phyloP scores from a whole-genome alignment of 2,113 vertebrate species.

The Plecturocebus donacophilus region DNA sequence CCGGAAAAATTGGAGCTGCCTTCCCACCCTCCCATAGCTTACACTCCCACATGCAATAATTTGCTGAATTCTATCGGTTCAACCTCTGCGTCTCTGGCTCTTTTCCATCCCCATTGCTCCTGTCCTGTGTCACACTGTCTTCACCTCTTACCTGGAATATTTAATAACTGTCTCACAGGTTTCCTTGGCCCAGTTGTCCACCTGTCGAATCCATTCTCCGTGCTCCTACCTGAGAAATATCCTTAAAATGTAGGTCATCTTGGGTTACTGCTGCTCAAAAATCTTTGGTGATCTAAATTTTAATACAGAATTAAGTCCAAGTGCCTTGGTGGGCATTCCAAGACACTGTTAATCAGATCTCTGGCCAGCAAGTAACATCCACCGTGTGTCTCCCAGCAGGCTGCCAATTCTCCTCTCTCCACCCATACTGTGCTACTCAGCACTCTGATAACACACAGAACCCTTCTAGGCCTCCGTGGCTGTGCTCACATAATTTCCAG shows the following conservation, averaged over 20 bases:
- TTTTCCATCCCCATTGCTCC: not conserved
- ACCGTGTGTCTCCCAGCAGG: not conserved
- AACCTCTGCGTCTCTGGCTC: not conserved
- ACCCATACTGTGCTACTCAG: not conserved
- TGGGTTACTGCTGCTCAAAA: conserved; percentile 34
- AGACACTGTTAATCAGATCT: not conserved
- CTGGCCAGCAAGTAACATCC: not conserved
- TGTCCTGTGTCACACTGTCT: not conserved
- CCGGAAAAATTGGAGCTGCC: not conserved
- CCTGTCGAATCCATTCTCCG: not conserved
- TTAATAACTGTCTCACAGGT: not conserved
- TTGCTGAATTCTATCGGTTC: not conserved
- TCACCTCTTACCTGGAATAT: conserved; percentile 40
- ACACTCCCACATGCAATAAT: fast-evolving
- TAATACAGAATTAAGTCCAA: conserved; percentile 34
- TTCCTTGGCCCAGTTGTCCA: not conserved
- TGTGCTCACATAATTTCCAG: fast-evolving
- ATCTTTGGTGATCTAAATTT: not conserved
- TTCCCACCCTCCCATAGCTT: not conserved
- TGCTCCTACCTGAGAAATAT: not conserved
- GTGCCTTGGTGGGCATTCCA: not conserved
- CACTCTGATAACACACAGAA: not conserved
- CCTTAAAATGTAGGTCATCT: conserved; percentile 28
- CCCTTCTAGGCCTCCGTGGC: not conserved
- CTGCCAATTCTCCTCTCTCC: not conserved